Base-by-base conservation (phyloP, 2,888 invertebrate species). In the Agrochola lota region DNA sequence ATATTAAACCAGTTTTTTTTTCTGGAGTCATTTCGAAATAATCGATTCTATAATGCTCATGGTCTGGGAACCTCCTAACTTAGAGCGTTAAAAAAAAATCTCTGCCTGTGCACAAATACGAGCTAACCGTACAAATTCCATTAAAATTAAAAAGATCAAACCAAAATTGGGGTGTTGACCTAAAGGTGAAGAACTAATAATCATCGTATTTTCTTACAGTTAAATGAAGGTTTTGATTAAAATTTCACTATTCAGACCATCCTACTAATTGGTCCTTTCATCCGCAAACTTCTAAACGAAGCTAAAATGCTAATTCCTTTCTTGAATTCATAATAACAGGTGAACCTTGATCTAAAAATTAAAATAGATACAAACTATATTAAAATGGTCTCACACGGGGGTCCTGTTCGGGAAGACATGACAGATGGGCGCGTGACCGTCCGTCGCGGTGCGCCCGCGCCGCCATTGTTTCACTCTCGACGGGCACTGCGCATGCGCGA, bases 371-470 rank as follows among this genome's bases (percentile, higher is more conserved):
- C 75, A 46, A 59, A 82, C 78, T 81, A 85, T 78, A 81, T 87
- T 78, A 87, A 87, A 88, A 78, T 78, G 35, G 70, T 80, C 88
- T 85, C 83, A 88, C 90, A 88, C 86, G 93, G 92, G 85, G 93
- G 93, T 92, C 92, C 86, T 71, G 79, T 72, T 80, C 80, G 77
- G 78, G 86, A 69, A 78, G 89, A 90, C 91, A 88, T 90, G 94
- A 94, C 90, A 90, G 91, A 93, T 90, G 91, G 82, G 88, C 88
- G 91, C 93, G 93, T 93, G 94, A 93, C 93, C 86, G 83, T 80
- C 88, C 73, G 69, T 84, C 78, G 74, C 81, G 70, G 83, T 81
- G 83, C 85, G 87, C 84, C 79, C 70, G 84, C 86, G 82, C 80
- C 84, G 85, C 87, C 90, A 89, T 92, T 91, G 91, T 91, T 91